Evolutionary conservation across 2,113 vertebrate genomes (phyloP).

Genomic region (Esox niger): DNA sequence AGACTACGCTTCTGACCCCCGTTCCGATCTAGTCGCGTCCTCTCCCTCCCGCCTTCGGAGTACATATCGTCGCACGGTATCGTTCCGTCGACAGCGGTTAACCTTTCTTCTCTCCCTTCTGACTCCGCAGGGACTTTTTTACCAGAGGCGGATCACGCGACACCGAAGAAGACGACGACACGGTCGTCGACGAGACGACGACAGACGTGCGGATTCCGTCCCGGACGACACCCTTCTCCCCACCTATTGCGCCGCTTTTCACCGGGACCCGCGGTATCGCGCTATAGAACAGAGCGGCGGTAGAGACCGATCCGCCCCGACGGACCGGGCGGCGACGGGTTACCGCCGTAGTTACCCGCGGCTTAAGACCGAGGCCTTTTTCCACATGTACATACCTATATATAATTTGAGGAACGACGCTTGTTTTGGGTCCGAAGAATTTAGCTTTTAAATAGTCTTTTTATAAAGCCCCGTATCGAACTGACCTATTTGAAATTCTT

Average conservation of each 20-base stretch:
- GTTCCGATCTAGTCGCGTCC: too few relatives aligned
- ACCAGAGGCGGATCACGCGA: conserved; percentile 63
- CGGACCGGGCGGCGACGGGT: conserved; percentile 71
- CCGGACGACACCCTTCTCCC: not conserved
- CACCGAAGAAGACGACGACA: conserved; percentile 41
- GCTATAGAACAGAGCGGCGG: too few relatives aligned
- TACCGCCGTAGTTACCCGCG: conserved; percentile 70
- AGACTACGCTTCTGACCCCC: too few relatives aligned
- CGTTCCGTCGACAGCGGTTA: too few relatives aligned
- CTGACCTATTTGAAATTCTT: conserved; percentile 61
- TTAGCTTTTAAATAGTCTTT: conserved; percentile 71
- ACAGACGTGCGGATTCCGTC: too few relatives aligned
- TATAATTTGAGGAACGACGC: conserved; percentile 73
- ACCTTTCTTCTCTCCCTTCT: not conserved
- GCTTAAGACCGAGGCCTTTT: conserved; percentile 81
- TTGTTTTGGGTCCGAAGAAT: conserved; percentile 78
- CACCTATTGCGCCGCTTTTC: not conserved
- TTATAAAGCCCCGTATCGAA: conserved; percentile 52
- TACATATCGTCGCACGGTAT: too few relatives aligned
- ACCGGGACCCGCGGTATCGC: too few relatives aligned
- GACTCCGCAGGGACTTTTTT: conserved; percentile 38
- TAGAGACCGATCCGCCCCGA: too few relatives aligned
- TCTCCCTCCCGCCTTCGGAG: too few relatives aligned
- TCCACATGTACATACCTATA: conserved; percentile 82
- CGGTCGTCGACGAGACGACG: too few relatives aligned